These are phyloP conservation scores for Drusus annulatus DNA, from an alignment of 1,140 invertebrate species.

Conservation along the genomic window DNA sequence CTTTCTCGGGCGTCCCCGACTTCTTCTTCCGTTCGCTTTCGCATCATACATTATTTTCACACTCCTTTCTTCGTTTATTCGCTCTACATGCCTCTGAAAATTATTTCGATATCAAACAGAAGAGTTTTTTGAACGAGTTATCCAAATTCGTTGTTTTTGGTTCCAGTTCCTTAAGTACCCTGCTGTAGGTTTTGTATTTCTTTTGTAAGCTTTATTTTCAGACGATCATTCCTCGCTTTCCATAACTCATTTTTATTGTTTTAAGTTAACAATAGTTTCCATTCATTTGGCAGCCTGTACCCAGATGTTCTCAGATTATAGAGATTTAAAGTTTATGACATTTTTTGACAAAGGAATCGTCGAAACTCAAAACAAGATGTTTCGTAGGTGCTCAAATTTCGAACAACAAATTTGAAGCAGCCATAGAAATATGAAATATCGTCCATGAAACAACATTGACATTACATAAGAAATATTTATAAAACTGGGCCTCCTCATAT, in stretches of 20 bases:
- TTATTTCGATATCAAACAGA: too few species aligned
- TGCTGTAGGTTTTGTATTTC: neutral
- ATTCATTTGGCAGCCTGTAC: neutral
- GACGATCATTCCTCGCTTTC: neutral
- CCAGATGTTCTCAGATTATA: conserved; percentile 1
- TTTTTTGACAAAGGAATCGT: neutral
- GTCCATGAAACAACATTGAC: too few species aligned
- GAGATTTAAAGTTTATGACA: neutral
- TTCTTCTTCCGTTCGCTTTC: too few species aligned
- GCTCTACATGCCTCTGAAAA: too few species aligned
- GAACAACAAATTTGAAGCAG: neutral
- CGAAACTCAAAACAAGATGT: neutral
- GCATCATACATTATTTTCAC: too few species aligned
- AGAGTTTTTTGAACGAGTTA: too few species aligned
- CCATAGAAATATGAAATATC: too few species aligned
- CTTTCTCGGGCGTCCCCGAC: too few species aligned
- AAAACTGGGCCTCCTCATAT: too few species aligned
- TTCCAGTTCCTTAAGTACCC: neutral
- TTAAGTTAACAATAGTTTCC: neutral
- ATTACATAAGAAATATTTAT: too few species aligned
- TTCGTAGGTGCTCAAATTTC: neutral
- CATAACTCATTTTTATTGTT: conserved; percentile 35
- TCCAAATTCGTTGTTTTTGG: neutral
- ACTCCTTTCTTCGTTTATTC: too few species aligned
- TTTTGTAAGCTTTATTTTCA: neutral